A percentile compares a stretch with the other conserved stretches of the same genome.
Evolutionary conservation across 2,113 vertebrate genomes (phyloP).

Genomic region (Chinchilla lanigera): DNA sequence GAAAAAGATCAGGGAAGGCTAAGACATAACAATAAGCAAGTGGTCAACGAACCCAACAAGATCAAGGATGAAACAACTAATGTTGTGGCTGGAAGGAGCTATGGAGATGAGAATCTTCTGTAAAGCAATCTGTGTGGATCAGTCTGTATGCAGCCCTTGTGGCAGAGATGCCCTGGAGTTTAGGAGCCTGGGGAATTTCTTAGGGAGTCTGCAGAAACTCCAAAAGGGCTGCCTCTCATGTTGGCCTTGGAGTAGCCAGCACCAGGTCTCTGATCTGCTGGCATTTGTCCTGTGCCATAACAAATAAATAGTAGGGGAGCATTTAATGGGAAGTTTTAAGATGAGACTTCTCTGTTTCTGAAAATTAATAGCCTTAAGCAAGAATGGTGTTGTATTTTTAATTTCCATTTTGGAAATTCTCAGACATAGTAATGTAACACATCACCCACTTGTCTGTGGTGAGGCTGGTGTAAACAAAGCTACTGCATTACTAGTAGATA

Average conservation of each 20-base stretch:
- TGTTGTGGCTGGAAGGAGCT: not conserved
- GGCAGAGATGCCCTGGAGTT: not conserved
- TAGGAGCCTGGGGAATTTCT: not conserved
- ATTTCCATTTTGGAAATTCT: not conserved
- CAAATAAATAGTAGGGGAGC: not conserved
- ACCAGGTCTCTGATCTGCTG: not conserved
- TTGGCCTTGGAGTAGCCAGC: not conserved
- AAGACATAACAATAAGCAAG: not conserved
- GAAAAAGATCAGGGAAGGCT: not conserved
- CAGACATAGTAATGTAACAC: not conserved
- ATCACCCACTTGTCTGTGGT: not conserved
- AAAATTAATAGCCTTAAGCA: not conserved
- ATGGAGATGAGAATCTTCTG: not conserved
- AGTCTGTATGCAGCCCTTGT: not conserved
- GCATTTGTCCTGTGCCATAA: not conserved
- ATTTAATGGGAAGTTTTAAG: not conserved
- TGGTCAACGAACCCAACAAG: not conserved
- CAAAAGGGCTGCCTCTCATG: not conserved
- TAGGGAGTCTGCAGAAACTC: not conserved
- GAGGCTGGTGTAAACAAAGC: not conserved
- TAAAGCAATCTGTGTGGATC: not conserved
- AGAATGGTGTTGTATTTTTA: not conserved
- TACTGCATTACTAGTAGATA: not conserved
- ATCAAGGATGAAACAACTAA: not conserved
- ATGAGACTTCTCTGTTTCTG: not conserved